Conservation (phyloP, 2,888 invertebrate genomes). For the Frankliniella fusca region DNA sequence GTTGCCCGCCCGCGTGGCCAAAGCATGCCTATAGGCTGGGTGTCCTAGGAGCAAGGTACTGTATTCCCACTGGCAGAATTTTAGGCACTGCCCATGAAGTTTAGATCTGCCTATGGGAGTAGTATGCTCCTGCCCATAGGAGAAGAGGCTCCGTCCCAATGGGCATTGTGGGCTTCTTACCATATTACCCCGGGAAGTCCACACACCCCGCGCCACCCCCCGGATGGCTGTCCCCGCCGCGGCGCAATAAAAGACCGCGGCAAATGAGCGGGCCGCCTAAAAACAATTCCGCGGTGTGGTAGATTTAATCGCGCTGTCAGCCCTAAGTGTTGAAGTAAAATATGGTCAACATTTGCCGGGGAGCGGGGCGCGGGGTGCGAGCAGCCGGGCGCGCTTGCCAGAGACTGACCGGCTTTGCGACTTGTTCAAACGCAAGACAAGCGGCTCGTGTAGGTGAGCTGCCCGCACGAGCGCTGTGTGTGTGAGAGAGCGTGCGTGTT, state of each 20-base stretch:
- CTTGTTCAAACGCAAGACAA: conserved; percentile 19
- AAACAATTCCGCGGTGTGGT: neutral
- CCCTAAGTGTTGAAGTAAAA: conserved; percentile 23
- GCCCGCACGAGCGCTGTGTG: neutral
- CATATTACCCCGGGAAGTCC: too few species aligned
- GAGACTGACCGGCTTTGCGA: conserved; percentile 15
- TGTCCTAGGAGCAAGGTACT: too few species aligned
- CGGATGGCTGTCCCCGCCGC: neutral
- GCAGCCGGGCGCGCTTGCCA: neutral
- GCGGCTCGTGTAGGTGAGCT: neutral
- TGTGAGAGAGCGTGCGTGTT: neutral
- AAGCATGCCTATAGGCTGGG: too few species aligned
- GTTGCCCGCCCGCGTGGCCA: too few species aligned
- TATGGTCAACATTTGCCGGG: conserved; percentile 9
- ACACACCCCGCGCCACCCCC: too few species aligned
- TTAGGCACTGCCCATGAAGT: too few species aligned
- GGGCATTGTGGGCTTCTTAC: too few species aligned
- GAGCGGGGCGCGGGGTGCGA: neutral
- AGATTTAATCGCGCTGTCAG: conserved; percentile 22
- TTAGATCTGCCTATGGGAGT: too few species aligned
- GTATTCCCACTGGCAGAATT: too few species aligned
- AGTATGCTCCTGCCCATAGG: too few species aligned
- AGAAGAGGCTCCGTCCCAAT: too few species aligned
- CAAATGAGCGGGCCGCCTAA: conserved; percentile 12
- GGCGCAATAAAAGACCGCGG: neutral